These are phyloP conservation scores for Arizona elegans DNA, from an alignment of 2,113 vertebrate genomes.

Conservation along the genomic window DNA sequence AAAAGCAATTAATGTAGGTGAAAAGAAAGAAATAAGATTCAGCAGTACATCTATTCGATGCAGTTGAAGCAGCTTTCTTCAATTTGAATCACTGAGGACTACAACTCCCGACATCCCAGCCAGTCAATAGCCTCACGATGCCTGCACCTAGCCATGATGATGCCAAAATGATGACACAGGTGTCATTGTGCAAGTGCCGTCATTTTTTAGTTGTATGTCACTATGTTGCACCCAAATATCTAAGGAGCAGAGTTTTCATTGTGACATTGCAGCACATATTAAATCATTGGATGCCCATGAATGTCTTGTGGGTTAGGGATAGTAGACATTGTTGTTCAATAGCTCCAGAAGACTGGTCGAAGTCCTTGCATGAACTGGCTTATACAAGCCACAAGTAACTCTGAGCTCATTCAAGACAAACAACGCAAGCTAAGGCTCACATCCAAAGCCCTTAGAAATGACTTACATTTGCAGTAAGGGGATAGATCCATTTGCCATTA, in stretches of 20 bases:
- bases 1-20: not conserved
- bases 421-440: not conserved
- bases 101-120: not conserved
- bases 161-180: not conserved
- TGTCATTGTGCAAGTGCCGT: not conserved
- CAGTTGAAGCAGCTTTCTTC: slow-evolving; percentile 4
- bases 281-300: not conserved
- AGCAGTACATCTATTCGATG: not conserved
- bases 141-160: not conserved
- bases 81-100: not conserved
- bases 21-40: not conserved
- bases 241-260: not conserved
- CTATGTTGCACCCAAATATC: not conserved
- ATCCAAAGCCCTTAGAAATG: too few relatives aligned
- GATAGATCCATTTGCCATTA: slow-evolving; percentile 70
- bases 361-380: not conserved
- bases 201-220: not conserved
- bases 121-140: not conserved
- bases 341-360: not conserved
- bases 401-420: not conserved
- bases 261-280: not conserved
- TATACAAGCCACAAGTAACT: not conserved
- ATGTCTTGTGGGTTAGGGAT: not conserved
- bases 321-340: not conserved
- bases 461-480: slow-evolving; percentile 60